A percentile compares a stretch with the other conserved stretches of the same genome.
Conservation (phyloP, 2,888 invertebrate genomes). For the Psylliodes chrysocephalus region DNA sequence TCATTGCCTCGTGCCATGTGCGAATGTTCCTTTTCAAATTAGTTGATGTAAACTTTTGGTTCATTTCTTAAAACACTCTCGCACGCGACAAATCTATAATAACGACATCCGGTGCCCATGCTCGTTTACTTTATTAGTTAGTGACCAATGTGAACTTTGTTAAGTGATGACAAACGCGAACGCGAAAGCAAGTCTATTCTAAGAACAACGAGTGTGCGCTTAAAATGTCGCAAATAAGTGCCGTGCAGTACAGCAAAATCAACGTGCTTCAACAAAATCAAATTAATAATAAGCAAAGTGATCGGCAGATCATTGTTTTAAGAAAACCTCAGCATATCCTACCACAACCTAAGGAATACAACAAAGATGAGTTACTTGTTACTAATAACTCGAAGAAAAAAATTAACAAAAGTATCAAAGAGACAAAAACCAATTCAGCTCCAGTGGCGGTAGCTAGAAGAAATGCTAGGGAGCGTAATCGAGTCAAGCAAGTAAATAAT, state of each 20-base stretch:
- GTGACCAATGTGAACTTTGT: slow-evolving; percentile 33
- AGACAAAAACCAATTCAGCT: slow-evolving; percentile 66
- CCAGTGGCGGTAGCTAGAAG: slow-evolving; percentile 86
- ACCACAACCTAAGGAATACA: slow-evolving; percentile 55
- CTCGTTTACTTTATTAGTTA: slow-evolving; percentile 32
- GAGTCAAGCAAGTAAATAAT: slow-evolving; percentile 92
- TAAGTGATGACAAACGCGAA: slow-evolving; percentile 42
- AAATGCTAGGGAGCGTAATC: slow-evolving; percentile 92
- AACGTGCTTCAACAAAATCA: slow-evolving; percentile 75
- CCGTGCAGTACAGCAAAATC: slow-evolving; percentile 70
- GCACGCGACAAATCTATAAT: slow-evolving; percentile 58
- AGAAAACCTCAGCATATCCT: slow-evolving; percentile 67
- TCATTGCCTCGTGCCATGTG: slow-evolving; percentile 64
- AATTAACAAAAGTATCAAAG: slow-evolving; percentile 43
- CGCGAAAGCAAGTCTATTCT: slow-evolving; percentile 24
- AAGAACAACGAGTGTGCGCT: slow-evolving; percentile 13
- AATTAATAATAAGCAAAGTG: slow-evolving; percentile 68
- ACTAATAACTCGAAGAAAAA: slow-evolving; percentile 58
- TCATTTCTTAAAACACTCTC: slow-evolving; percentile 55
- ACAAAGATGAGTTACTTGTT: slow-evolving; percentile 55
- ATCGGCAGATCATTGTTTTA: slow-evolving; percentile 68
- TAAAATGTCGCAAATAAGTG: slow-evolving; percentile 64
- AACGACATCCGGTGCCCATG: slow-evolving; percentile 52
- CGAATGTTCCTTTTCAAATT: slow-evolving; percentile 60
- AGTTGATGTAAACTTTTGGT: slow-evolving; percentile 51